Conservation (phyloP, 1,140 invertebrate species). For the Colletes gigas region DNA sequence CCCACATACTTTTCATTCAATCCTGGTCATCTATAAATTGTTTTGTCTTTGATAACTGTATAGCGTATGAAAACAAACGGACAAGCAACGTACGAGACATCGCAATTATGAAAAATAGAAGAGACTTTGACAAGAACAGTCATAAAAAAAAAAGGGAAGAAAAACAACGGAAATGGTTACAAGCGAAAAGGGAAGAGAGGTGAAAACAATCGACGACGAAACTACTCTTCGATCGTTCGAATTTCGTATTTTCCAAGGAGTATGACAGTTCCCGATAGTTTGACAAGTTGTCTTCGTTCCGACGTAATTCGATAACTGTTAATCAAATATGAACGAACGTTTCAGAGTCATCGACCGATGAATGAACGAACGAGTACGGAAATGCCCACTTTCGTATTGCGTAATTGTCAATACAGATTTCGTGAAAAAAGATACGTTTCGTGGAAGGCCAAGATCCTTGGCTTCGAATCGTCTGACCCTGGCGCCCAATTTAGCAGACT, state of each 20-base stretch:
- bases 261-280: background rate
- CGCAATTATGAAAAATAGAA: background rate
- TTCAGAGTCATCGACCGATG: background rate
- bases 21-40: slow-evolving; percentile 12
- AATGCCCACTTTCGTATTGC: slow-evolving; percentile 27
- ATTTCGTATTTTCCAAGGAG: slow-evolving; percentile 9
- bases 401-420: slow-evolving; percentile 54
- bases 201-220: slow-evolving; percentile 13
- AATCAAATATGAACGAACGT: slow-evolving; percentile 42
- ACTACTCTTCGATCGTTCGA: background rate
- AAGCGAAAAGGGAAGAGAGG: background rate
- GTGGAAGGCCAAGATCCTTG: slow-evolving; percentile 56
- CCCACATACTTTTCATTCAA: slow-evolving; percentile 7
- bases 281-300: slow-evolving; percentile 32
- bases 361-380: background rate
- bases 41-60: background rate
- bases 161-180: background rate
- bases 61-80: background rate
- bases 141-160: background rate
- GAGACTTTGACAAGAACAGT: background rate
- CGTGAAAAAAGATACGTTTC: slow-evolving; percentile 32
- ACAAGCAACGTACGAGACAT: background rate
- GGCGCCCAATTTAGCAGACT: slow-evolving; percentile 80
- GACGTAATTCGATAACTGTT: slow-evolving; percentile 45
- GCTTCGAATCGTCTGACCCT: slow-evolving; percentile 75